A percentile compares a stretch with the other conserved stretches of the same genome.
These are phyloP conservation scores for Onychomys arenicola DNA, from an alignment of 2,797 vertebrate species.

Conservation along the genomic window DNA sequence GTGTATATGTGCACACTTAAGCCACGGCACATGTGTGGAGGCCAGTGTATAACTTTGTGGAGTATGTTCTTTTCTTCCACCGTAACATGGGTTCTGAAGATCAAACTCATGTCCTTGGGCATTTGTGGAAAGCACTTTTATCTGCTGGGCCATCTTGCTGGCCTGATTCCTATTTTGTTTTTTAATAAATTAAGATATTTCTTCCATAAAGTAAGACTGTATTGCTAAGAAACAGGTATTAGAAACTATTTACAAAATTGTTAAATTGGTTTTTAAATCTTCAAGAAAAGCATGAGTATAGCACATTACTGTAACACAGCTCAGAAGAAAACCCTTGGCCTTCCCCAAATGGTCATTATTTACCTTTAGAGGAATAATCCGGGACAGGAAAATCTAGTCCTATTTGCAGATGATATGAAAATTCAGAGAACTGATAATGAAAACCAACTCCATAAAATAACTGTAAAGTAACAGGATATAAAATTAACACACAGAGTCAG, in stretches of 20 bases:
- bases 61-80: not conserved
- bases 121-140: not conserved
- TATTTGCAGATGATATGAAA: not conserved
- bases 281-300: not conserved
- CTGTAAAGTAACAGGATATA: not conserved
- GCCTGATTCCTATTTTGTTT: not conserved
- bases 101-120: not conserved
- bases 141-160: not conserved
- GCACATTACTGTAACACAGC: not conserved
- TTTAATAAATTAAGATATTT: not conserved
- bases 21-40: not conserved
- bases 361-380: not conserved
- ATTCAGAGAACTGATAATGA: not conserved
- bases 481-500: not conserved
- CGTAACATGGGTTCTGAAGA: not conserved
- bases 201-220: conserved; percentile 27
- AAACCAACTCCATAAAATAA: not conserved
- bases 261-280: not conserved
- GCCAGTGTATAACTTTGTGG: not conserved
- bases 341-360: not conserved
- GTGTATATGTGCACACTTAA: not conserved
- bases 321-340: not conserved
- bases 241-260: not conserved
- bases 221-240: not conserved
- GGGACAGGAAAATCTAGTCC: not conserved